phyloP scores from a whole-genome alignment of 2,797 vertebrate species.

The Austrolebias charrua region DNA sequence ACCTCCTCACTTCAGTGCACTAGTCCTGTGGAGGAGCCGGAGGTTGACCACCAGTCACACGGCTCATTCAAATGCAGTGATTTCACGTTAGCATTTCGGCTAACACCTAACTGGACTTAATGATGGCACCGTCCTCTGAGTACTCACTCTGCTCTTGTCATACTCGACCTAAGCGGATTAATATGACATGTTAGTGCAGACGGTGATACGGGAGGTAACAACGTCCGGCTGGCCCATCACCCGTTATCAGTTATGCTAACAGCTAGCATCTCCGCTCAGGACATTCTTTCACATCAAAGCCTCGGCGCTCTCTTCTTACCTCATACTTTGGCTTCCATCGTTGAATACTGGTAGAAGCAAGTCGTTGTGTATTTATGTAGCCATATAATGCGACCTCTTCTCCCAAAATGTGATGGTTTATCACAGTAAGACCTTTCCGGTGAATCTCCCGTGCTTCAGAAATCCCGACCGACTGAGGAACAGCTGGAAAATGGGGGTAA shows the following conservation, averaged over 20 bases:
- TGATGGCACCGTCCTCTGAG: neutral
- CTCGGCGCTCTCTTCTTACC: conserved; percentile 66
- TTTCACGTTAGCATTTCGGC: conserved; percentile 62
- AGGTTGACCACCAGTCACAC: neutral
- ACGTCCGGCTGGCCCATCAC: neutral
- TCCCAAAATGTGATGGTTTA: conserved; percentile 30
- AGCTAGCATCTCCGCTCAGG: conserved; percentile 65
- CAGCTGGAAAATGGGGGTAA: conserved; percentile 78
- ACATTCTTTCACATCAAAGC: conserved; percentile 61
- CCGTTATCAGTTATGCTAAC: conserved; percentile 41
- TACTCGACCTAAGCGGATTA: neutral
- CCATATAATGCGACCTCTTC: conserved; percentile 19
- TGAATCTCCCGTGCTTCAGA: conserved; percentile 60
- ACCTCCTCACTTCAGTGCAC: neutral
- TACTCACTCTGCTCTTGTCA: neutral
- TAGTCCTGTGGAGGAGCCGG: neutral
- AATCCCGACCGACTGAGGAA: conserved; percentile 66
- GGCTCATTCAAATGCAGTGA: conserved; percentile 52
- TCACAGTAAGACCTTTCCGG: conserved; percentile 55
- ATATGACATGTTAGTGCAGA: neutral
- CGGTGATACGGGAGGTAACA: neutral
- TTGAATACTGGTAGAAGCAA: conserved; percentile 22
- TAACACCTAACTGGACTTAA: conserved; percentile 26
- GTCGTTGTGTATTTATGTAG: conserved; percentile 18
- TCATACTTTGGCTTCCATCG: conserved; percentile 79